Percentiles rank a stretch among this genome's conserved stretches.
Conservation (phyloP, 2,797 vertebrate genomes). For the Hoplostethus atlanticus region DNA sequence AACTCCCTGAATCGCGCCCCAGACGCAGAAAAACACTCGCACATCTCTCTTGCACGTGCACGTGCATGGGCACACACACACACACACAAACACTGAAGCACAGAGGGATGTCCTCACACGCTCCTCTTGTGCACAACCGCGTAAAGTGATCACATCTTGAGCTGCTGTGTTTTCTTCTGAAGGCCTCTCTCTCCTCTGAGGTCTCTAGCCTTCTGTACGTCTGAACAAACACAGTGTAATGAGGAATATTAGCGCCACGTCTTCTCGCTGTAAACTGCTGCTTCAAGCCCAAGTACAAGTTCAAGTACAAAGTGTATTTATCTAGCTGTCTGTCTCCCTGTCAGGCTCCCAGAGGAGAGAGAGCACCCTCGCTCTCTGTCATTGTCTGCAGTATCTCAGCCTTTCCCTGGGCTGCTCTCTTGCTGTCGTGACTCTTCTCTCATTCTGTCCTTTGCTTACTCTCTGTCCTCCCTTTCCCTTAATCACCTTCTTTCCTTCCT, state of each 20-base stretch:
- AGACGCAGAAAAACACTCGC: not conserved
- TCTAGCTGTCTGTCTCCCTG: not conserved
- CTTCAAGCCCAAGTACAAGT: slow-evolving; percentile 28
- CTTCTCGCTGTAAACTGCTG: slow-evolving; percentile 26
- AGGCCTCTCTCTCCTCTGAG: slow-evolving; percentile 4
- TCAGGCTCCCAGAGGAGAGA: too few species aligned
- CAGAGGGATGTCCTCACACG: slow-evolving; percentile 14
- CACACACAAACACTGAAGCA: slow-evolving; percentile 24
- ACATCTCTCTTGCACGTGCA: not conserved
- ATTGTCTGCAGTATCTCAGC: not conserved
- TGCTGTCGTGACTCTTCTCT: not conserved
- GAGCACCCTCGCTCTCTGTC: not conserved
- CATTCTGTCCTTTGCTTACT: not conserved
- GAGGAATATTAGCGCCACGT: slow-evolving; percentile 27
- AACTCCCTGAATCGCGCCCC: slow-evolving; percentile 52
- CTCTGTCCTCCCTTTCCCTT: not conserved
- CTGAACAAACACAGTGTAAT: slow-evolving; percentile 16
- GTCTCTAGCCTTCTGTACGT: not conserved
- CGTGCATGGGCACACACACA: slow-evolving; percentile 3
- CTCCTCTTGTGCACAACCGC: slow-evolving; percentile 21
- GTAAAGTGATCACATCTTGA: slow-evolving; percentile 46
- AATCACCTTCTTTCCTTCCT: not conserved
- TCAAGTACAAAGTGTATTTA: slow-evolving; percentile 14
- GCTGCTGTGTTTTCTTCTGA: slow-evolving; percentile 49
- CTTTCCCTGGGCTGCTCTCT: not conserved